phyloP scores from a whole-genome alignment of 53 echinoderm and acorn worm species.

The Holothuria leucospilota region DNA sequence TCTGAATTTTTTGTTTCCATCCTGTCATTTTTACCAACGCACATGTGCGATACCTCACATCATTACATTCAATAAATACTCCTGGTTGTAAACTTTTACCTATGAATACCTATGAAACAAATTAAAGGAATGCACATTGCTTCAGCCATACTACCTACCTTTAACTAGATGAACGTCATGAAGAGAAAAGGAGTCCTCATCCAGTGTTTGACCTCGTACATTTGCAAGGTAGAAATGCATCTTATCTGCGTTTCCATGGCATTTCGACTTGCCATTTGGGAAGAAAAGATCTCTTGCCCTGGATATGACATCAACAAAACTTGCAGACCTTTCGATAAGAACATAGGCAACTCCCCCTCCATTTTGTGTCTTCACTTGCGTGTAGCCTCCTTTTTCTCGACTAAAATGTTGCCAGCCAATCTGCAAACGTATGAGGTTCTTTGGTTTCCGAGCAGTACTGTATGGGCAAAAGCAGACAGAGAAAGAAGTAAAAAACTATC shows the following conservation, averaged over 20 bases:
- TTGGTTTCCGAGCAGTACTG: too few relatives aligned
- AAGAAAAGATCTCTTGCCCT: slow-evolving; percentile 3
- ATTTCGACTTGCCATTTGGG: neutral
- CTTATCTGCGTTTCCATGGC: neutral
- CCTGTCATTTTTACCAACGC: too few relatives aligned
- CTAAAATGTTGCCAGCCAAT: neutral
- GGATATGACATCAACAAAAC: neutral
- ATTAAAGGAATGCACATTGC: too few relatives aligned
- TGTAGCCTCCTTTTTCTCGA: neutral
- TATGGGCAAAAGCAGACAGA: too few relatives aligned
- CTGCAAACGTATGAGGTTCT: too few relatives aligned
- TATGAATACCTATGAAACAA: too few relatives aligned
- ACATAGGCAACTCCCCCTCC: slow-evolving; percentile 13
- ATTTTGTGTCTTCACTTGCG: neutral
- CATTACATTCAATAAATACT: too few relatives aligned
- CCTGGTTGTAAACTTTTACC: too few relatives aligned
- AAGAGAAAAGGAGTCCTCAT: neutral
- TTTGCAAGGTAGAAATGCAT: neutral
- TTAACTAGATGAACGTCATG: neutral
- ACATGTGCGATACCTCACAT: too few relatives aligned
- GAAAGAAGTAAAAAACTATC: too few relatives aligned
- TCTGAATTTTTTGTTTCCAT: too few relatives aligned
- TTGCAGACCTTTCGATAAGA: neutral
- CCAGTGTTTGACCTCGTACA: neutral
- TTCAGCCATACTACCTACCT: too few relatives aligned